These are phyloP conservation scores for Capromys pilorides DNA, from an alignment of 2,797 vertebrate species.

Conservation along the genomic window DNA sequence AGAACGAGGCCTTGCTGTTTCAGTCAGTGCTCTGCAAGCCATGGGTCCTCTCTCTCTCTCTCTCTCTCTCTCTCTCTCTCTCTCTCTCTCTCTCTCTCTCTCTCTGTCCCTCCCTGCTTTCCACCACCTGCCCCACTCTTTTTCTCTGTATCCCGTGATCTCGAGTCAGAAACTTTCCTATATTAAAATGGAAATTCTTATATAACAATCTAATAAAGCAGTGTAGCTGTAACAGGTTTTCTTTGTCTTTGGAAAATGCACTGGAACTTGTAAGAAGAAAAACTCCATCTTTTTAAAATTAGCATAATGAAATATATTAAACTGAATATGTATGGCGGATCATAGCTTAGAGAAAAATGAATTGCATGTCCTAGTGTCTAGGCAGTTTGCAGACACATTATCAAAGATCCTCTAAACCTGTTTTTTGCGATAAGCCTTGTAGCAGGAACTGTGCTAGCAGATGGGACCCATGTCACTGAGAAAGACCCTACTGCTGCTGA, in stretches of 20 bases:
- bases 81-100: background rate
- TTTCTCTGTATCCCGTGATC: background rate
- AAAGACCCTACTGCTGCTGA: constrained; percentile 36
- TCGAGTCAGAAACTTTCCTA: constrained; percentile 55
- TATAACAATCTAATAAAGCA: constrained; percentile 61
- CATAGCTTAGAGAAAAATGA: constrained; percentile 67
- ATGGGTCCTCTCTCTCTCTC: background rate
- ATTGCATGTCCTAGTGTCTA: constrained; percentile 56
- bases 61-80: background rate
- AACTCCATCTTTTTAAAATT: constrained; percentile 67
- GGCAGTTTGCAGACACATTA: constrained; percentile 63
- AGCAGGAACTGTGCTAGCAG: constrained; percentile 11
- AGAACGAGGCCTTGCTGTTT: background rate
- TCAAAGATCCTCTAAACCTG: constrained; percentile 34
- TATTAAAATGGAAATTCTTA: constrained; percentile 65
- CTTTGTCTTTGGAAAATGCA: constrained; percentile 67
- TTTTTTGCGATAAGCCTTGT: constrained; percentile 57
- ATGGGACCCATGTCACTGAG: constrained; percentile 23
- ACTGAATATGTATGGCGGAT: constrained; percentile 64
- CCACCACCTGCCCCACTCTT: background rate
- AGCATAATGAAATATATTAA: constrained; percentile 74
- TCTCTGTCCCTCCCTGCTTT: background rate
- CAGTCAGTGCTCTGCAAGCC: background rate
- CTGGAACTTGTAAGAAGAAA: constrained; percentile 54
- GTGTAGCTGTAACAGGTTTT: constrained; percentile 62